A percentile compares a stretch with the other conserved stretches of the same genome.
These are phyloP conservation scores for Drepana arcuata DNA, from an alignment of 1,140 invertebrate species.

Conservation along the genomic window DNA sequence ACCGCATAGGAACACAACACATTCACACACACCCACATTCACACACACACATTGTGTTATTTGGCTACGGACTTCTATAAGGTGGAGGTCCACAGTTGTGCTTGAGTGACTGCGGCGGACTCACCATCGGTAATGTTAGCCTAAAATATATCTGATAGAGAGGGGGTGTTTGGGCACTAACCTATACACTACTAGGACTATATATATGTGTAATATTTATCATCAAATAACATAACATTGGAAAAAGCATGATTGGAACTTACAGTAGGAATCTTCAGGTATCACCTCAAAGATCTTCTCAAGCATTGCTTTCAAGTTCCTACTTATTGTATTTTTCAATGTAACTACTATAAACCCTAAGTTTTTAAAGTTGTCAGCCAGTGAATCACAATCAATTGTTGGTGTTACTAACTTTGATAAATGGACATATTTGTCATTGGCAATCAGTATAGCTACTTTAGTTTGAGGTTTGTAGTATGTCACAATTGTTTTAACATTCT, in stretches of 20 bases:
- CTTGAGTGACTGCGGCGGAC: too few relatives aligned
- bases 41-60: too few relatives aligned
- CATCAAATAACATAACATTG: too few relatives aligned
- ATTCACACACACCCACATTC: too few relatives aligned
- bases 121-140: too few relatives aligned
- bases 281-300: constrained; percentile 28
- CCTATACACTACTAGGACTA: too few relatives aligned
- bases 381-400: constrained; percentile 50
- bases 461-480: constrained; percentile 38
- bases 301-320: constrained; percentile 36
- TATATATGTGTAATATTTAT: too few relatives aligned
- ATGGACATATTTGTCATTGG: constrained; percentile 51
- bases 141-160: too few relatives aligned
- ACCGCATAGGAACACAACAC: too few relatives aligned
- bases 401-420: constrained; percentile 56
- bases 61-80: too few relatives aligned
- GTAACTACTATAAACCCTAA: constrained; percentile 51
- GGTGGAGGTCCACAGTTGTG: too few relatives aligned
- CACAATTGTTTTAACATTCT: constrained; percentile 24
- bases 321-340: constrained; percentile 42
- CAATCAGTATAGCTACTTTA: constrained; percentile 56
- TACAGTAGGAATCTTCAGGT: constrained; percentile 59
- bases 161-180: too few relatives aligned
- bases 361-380: constrained; percentile 38
- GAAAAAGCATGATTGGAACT: constrained; percentile 19